These are phyloP conservation scores for Monochamus saltuarius DNA, from an alignment of 1,140 invertebrate species.

Conservation along the genomic window DNA sequence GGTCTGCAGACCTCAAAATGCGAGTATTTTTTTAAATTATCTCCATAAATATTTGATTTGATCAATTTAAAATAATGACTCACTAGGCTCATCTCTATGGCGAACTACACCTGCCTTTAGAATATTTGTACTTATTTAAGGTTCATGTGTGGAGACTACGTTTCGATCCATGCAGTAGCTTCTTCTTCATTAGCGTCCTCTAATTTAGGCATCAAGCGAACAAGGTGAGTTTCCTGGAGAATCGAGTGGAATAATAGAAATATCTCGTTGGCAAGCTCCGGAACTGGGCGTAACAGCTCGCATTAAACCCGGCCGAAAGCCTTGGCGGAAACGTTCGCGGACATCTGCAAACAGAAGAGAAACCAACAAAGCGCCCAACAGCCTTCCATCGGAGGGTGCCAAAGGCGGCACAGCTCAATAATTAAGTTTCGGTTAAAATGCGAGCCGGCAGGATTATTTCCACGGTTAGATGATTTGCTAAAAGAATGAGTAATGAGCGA, in stretches of 20 bases:
- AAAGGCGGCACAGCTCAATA: conserved; percentile 26
- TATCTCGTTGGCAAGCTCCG: conserved; percentile 1
- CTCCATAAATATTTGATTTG: no score
- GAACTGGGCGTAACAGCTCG: background rate
- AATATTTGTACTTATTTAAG: no score
- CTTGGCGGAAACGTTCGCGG: no score
- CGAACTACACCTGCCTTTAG: no score
- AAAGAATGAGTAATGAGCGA: conserved; percentile 39
- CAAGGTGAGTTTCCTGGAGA: background rate
- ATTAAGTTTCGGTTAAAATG: conserved; percentile 36
- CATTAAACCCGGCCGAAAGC: background rate
- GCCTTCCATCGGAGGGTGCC: background rate
- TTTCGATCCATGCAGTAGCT: no score
- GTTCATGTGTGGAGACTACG: no score
- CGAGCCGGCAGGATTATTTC: conserved; percentile 35
- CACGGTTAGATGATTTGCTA: conserved; percentile 41
- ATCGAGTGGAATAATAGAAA: background rate
- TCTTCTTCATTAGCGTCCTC: no score
- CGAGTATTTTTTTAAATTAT: no score
- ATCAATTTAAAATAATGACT: no score
- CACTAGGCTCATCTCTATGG: no score
- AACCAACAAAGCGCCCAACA: conserved; percentile 5
- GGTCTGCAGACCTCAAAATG: no score
- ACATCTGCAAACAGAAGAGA: background rate
- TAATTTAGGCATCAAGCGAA: background rate